phyloP scores from a whole-genome alignment of 1,140 invertebrate species.

The Drosophila elegans region DNA sequence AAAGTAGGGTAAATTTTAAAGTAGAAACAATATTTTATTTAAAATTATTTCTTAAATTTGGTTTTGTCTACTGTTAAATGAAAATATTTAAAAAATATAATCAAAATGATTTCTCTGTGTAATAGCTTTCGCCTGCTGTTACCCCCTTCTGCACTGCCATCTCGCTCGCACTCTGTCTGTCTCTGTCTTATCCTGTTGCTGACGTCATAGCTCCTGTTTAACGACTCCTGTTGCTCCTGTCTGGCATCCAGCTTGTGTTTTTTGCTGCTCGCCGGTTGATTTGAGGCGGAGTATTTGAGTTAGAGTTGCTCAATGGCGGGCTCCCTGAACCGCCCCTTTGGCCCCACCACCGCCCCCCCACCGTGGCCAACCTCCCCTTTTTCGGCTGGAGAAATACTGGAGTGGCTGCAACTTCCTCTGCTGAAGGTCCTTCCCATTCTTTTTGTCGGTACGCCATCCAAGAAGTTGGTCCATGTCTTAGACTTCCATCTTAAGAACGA shows the following conservation, averaged over 20 bases:
- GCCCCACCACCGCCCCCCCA: constrained; percentile 11
- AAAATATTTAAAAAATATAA: too few relatives aligned
- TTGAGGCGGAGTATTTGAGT: constrained; percentile 85
- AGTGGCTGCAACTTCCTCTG: constrained; percentile 40
- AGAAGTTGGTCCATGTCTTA: constrained; percentile 58
- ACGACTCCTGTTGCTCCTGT: constrained; percentile 74
- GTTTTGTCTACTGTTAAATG: too few relatives aligned
- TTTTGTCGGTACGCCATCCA: constrained; percentile 20
- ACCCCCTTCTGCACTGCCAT: neutral
- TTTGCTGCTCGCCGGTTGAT: constrained; percentile 74
- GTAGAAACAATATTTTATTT: too few relatives aligned
- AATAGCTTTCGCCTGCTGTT: constrained; percentile 3
- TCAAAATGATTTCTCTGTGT: neutral
- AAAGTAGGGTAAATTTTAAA: too few relatives aligned
- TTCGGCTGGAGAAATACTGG: constrained; percentile 35
- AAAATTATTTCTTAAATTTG: too few relatives aligned
- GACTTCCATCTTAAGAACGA: constrained; percentile 34
- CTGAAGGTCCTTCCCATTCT: neutral
- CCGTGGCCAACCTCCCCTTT: neutral
- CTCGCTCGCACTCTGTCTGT: neutral
- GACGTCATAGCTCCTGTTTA: constrained; percentile 75
- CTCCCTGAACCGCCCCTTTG: constrained; percentile 44
- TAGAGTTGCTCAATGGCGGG: constrained; percentile 81
- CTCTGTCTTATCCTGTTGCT: constrained; percentile 41
- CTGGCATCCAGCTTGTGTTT: constrained; percentile 7